Evolutionary conservation across 2,113 vertebrate species (phyloP).

Genomic region (Raja brachyura): DNA sequence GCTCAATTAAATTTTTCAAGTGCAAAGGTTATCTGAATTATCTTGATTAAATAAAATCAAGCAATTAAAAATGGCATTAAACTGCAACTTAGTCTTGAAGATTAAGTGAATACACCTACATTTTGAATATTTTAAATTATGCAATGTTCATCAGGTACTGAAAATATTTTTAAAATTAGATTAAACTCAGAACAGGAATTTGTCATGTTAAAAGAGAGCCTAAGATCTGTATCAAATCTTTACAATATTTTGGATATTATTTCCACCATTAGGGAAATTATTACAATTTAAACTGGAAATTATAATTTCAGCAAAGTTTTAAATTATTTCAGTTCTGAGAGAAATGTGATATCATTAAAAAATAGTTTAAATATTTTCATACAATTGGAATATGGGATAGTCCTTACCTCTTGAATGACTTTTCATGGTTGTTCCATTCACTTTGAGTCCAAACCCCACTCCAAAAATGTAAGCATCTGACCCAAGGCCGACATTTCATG

Average conservation of each 20-base stretch:
- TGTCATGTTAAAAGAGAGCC: neutral
- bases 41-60: neutral
- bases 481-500: neutral
- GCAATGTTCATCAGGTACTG: neutral
- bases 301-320: neutral
- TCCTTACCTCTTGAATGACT: neutral
- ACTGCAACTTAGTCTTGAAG: neutral
- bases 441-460: neutral
- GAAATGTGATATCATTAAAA: neutral
- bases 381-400: neutral
- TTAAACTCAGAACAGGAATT: neutral
- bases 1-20: neutral
- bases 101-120: neutral
- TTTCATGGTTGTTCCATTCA: neutral
- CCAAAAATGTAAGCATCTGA: neutral
- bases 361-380: neutral
- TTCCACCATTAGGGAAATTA: neutral
- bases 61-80: neutral
- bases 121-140: neutral
- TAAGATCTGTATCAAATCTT: neutral
- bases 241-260: neutral
- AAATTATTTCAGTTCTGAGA: neutral
- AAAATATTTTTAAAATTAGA: neutral
- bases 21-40: neutral
- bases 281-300: neutral